Conservation (phyloP, 2,888 invertebrate species). For the Eubasilissa splendida region DNA sequence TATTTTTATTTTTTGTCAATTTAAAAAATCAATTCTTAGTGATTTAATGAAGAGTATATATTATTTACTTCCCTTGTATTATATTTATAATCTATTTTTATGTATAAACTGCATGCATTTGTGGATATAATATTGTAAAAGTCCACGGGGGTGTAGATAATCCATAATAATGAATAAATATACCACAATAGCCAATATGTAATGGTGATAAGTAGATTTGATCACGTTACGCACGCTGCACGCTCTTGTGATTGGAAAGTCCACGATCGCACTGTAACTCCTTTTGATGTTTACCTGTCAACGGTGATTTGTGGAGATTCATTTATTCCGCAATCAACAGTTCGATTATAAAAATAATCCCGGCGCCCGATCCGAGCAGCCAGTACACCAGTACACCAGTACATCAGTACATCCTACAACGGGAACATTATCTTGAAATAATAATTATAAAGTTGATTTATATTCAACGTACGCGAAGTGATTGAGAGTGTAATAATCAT, state of each 20-base stretch:
- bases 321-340: slow-evolving; percentile 44
- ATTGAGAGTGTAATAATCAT: slow-evolving; percentile 22
- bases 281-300: slow-evolving; percentile 30
- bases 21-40: too few species aligned
- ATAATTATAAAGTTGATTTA: slow-evolving; percentile 37
- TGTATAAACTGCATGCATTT: too few species aligned
- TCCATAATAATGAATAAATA: too few species aligned
- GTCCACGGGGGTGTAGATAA: too few species aligned
- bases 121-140: too few species aligned
- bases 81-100: too few species aligned
- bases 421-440: slow-evolving; percentile 8
- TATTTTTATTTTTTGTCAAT: too few species aligned
- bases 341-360: slow-evolving; percentile 36
- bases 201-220: too few species aligned
- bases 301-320: slow-evolving; percentile 36
- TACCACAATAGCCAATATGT: too few species aligned
- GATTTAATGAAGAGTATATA: too few species aligned
- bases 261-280: slow-evolving; percentile 6
- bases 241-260: slow-evolving; percentile 6
- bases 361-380: slow-evolving; percentile 20
- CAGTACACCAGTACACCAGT: background rate
- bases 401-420: slow-evolving; percentile 19
- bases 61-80: too few species aligned
- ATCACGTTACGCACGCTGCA: background rate
- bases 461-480: background rate